These are phyloP conservation scores for Odiellus spinosus DNA, from an alignment of 2,888 invertebrate genomes.

Conservation along the genomic window DNA sequence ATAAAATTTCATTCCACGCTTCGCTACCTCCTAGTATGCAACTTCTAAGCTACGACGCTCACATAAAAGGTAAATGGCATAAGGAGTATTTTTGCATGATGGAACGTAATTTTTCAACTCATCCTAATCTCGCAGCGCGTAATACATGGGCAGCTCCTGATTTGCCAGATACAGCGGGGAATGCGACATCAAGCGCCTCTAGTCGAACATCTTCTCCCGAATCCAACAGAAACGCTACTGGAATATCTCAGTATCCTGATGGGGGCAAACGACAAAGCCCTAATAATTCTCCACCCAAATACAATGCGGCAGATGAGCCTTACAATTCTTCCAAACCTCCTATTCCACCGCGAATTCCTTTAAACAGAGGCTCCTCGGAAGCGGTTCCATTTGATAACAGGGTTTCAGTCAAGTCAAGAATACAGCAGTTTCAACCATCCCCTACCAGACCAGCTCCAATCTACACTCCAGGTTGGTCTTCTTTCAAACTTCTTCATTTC, in stretches of 20 bases:
- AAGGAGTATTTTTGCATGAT: too few species aligned
- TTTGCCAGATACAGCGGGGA: not conserved
- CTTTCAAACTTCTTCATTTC: too few species aligned
- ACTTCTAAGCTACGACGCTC: constrained; percentile 55
- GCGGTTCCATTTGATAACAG: constrained; percentile 8
- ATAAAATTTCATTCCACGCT: constrained; percentile 85
- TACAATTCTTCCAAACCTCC: constrained; percentile 13
- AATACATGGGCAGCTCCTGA: not conserved
- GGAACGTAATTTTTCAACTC: too few species aligned
- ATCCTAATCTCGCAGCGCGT: not conserved
- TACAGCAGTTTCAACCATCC: constrained; percentile 12
- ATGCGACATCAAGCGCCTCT: constrained; percentile 13
- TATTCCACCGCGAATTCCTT: constrained; percentile 11
- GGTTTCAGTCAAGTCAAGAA: constrained; percentile 14
- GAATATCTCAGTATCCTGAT: too few species aligned
- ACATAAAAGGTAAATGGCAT: constrained; percentile 5
- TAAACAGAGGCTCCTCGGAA: constrained; percentile 1
- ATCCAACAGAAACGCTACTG: not conserved
- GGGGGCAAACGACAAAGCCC: too few species aligned
- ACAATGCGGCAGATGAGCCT: constrained; percentile 11
- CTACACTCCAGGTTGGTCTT: too few species aligned
- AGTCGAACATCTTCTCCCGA: constrained; percentile 15
- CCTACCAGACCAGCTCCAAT: constrained; percentile 8
- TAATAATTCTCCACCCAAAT: not conserved
- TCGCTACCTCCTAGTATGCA: constrained; percentile 74